Base-by-base conservation (phyloP, 1,140 invertebrate genomes). In the Papilio glaucus region DNA sequence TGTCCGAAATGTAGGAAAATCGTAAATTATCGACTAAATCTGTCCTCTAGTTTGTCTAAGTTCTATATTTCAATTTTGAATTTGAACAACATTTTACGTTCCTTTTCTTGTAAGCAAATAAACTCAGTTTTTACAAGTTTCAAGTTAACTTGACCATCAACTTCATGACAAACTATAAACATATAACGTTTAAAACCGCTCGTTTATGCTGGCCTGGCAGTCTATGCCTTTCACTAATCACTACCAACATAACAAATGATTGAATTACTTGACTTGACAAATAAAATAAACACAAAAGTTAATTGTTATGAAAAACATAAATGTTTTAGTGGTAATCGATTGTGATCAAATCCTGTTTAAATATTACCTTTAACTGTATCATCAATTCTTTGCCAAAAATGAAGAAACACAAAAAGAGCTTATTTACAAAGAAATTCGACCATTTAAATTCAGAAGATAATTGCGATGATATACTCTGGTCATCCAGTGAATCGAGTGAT, bases 381-480 rank as follows among this genome's bases (percentile, higher is more conserved):
- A n/a, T n/a, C n/a, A n/a, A n/a, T n/a, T n/a, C n/a, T 53, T 24
- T 57, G 12, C 1, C 18, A 15, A 81, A 65, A 61, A 91, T 86
- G 83, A 79, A 82, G 72, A 85, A 84, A 53, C 75, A 75, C 21
- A 83, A 81, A 72, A 81, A 85, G 72, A 86, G 81, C 18, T 10
- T 72, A 60, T 89, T 90, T 74, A 67, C 57, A 15, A 65, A 82
- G 4, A 89, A 88, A 77, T 91, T 90, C 69, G 13, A 72, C 15
- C 73, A 89, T 38, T 65, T 92, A 68, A 84, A 88, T 70, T 86
- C 86, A 21, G 88, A 90, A 78, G 81, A 88, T 67, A 63, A 75
- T 24, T 73, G 45, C 18, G 83, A 89, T 70, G 85, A 87, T 63
- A 92, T 92, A n/a, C 83, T 78, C 45, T 91, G 87, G 87, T 84